These are phyloP conservation scores for Dynastes tityus DNA, from an alignment of 2,888 invertebrate species.

Conservation along the genomic window DNA sequence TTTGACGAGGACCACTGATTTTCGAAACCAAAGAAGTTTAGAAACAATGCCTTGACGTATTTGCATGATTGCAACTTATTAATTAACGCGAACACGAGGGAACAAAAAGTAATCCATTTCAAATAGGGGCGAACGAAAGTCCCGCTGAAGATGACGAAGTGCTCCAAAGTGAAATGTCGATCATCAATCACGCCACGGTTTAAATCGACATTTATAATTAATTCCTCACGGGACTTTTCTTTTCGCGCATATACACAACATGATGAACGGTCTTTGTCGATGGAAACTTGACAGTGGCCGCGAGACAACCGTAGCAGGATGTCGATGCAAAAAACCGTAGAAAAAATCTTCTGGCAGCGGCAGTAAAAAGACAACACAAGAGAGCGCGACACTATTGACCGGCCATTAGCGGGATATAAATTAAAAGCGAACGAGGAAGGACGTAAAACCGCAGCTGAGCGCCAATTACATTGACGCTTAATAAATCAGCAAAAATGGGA, in stretches of 20 bases:
- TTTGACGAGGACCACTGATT: background rate
- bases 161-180: background rate
- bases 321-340: slow-evolving; percentile 16
- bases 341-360: slow-evolving; percentile 15
- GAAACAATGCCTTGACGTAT: background rate
- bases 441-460: slow-evolving; percentile 29
- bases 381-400: slow-evolving; percentile 31
- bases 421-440: slow-evolving; percentile 32
- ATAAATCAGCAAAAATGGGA: slow-evolving; percentile 53
- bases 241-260: slow-evolving; percentile 16
- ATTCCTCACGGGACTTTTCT: slow-evolving; percentile 32
- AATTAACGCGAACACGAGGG: background rate
- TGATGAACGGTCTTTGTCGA: slow-evolving; percentile 30
- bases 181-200: slow-evolving; percentile 24
- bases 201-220: slow-evolving; percentile 42
- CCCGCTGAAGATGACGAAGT: slow-evolving; percentile 6
- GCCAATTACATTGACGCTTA: slow-evolving; percentile 54
- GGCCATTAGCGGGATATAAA: slow-evolving; percentile 43
- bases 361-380: slow-evolving; percentile 27
- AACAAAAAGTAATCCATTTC: slow-evolving; percentile 5
- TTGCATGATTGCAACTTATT: slow-evolving; percentile 9
- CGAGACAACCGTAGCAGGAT: background rate
- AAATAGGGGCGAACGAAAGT: slow-evolving; percentile 1
- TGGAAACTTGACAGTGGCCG: slow-evolving; percentile 31
- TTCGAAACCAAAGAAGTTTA: background rate